Evolutionary conservation across 2,888 invertebrate species (phyloP).

Genomic region (Drosophila neotestacea): DNA sequence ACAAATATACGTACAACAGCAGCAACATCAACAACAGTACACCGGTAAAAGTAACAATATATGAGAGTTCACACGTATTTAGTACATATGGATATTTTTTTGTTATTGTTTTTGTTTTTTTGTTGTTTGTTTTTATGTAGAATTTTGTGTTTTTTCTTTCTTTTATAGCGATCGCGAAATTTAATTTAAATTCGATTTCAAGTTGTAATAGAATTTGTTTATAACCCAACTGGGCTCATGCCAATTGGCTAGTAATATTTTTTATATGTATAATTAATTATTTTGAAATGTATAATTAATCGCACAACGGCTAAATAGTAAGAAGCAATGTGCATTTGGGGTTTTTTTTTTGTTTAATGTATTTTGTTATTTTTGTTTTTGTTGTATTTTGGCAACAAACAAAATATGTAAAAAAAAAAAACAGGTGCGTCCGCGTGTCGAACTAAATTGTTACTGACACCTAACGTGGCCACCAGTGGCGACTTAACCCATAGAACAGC

Average conservation of each 20-base stretch:
- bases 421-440: constrained; percentile 82
- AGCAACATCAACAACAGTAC: background rate
- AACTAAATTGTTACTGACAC: constrained; percentile 85
- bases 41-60: background rate
- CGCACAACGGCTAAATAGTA: background rate
- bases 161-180: background rate
- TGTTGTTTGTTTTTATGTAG: background rate
- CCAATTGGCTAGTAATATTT: constrained; percentile 13
- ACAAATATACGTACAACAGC: background rate
- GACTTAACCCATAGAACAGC: constrained; percentile 72
- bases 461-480: constrained; percentile 77
- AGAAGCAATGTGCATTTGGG: background rate
- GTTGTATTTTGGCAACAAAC: constrained; percentile 38
- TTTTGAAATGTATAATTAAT: constrained; percentile 2
- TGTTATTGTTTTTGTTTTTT: no score
- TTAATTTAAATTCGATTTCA: background rate
- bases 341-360: background rate
- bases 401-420: constrained; percentile 57
- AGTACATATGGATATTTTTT: no score
- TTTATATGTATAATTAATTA: constrained; percentile 6
- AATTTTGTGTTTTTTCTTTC: background rate
- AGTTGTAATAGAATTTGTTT: background rate
- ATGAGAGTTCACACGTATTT: background rate
- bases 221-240: constrained; percentile 6
- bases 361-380: background rate